Evolutionary conservation across 2,888 invertebrate species (phyloP), one percentile per base, ranked within the genome.

Genomic region (Drosophila subquinaria): DNA sequence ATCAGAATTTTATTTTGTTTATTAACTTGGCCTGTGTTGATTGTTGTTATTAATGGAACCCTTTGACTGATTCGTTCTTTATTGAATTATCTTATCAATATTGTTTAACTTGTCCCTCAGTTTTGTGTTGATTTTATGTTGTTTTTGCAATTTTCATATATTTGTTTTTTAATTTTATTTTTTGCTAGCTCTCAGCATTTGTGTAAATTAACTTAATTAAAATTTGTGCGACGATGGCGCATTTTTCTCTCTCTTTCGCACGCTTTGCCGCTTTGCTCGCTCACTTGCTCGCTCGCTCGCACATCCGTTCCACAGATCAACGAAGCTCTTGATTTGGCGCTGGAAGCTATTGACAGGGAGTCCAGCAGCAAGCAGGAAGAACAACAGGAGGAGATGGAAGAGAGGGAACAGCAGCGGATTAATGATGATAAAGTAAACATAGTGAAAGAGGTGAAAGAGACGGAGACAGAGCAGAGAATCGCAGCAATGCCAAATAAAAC

Each of bases 311-410:
- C 67, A 76, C 93, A 95, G 95, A 95, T 95, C 68, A 93, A 95
- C 90, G 95, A 95, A 92, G 95, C 95, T 80, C 92, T 95, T 90
- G 95, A 95, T 90, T 91, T 95, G 90, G 95, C 95, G 83, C 94
- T 95, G 90, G 93, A 94, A 93, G 95, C 95, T 90, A 94, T 95
- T 76, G 95, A 95, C 92, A 94, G 94, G 40, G 92, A 91, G 71
- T 66, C 65, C 65, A 76, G 57, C 69, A 59, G 62, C 55, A 62
- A 55, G 69, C 68, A 64, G 69, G 69, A 76, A 38, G 64, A 75
- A 56, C 60, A 63, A 30, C 55, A 72, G 55, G 59, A 66, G 50
- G 62, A 53, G 55, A 10, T n/a, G 20, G 36, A 47, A 47, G 47
- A 36, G 45, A 5, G 47, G 47, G 45, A 51, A 43, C 53, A 53